Conservation (phyloP, 2,113 vertebrate genomes). For the Nibea coibor region DNA sequence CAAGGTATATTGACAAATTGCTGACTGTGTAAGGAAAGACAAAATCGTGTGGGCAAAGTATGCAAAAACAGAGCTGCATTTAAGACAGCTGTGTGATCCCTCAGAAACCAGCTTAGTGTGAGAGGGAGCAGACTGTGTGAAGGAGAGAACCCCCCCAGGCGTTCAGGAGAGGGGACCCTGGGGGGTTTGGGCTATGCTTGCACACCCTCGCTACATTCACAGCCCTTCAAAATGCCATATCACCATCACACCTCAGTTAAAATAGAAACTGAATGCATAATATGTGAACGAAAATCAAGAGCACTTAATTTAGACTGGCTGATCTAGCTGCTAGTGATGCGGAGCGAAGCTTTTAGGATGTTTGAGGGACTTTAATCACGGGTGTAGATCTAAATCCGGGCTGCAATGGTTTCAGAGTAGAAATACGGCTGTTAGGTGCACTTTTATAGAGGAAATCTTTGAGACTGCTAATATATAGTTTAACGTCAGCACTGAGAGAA, state of each 20-base stretch:
- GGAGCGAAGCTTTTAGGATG: conserved; percentile 1
- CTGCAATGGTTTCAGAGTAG: neutral
- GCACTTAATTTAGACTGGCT: conserved; percentile 27
- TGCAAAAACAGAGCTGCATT: conserved; percentile 67
- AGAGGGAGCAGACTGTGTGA: conserved; percentile 67
- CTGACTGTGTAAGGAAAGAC: conserved; percentile 61
- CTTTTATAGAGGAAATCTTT: neutral
- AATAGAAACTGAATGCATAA: conserved; percentile 48
- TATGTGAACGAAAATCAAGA: conserved; percentile 31
- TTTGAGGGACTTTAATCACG: conserved; percentile 12
- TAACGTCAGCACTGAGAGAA: neutral
- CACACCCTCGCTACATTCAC: conserved; percentile 55
- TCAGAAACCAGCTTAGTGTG: conserved; percentile 64
- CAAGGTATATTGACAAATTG: conserved; percentile 68
- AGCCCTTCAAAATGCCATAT: conserved; percentile 66
- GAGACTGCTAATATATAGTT: too few relatives aligned
- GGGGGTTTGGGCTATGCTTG: conserved; percentile 60
- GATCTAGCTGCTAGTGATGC: conserved; percentile 13
- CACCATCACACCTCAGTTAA: conserved; percentile 57
- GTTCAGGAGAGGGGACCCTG: conserved; percentile 55
- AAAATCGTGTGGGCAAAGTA: conserved; percentile 63
- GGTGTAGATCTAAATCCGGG: neutral
- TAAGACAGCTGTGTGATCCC: conserved; percentile 68
- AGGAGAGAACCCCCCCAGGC: conserved; percentile 67
- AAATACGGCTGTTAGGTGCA: conserved; percentile 8